phyloP scores from a whole-genome alignment of 2,113 vertebrate genomes.

The Phrynosoma blainvillii region DNA sequence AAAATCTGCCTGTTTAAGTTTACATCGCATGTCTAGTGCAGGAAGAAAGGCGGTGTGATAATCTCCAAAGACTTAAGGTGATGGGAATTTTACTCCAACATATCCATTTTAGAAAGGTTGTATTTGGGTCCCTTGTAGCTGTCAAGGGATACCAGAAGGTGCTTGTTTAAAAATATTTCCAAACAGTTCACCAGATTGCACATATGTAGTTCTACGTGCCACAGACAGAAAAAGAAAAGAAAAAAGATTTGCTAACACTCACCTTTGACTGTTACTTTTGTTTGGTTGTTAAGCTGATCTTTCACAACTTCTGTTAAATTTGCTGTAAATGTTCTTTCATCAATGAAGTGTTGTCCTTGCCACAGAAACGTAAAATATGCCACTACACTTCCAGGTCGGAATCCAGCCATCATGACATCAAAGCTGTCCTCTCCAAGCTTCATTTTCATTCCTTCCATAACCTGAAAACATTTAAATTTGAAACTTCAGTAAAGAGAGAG shows the following conservation, averaged over 20 bases:
- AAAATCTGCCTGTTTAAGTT: too few relatives aligned
- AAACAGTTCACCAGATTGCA: background rate
- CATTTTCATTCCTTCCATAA: slow-evolving; percentile 46
- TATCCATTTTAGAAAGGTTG: background rate
- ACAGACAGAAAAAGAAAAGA: background rate
- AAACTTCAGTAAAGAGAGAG: background rate
- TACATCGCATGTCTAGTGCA: too few relatives aligned
- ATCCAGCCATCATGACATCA: slow-evolving; percentile 31
- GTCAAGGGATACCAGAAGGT: background rate
- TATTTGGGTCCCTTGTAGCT: background rate
- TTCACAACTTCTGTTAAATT: slow-evolving; percentile 26
- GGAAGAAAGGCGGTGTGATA: too few relatives aligned
- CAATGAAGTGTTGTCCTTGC: slow-evolving; percentile 16
- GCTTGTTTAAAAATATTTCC: background rate
- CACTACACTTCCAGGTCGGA: slow-evolving; percentile 54
- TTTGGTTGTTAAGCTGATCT: background rate
- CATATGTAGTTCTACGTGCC: background rate
- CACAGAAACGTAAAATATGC: slow-evolving; percentile 54
- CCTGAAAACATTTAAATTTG: slow-evolving; percentile 57
- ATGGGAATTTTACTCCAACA: background rate
- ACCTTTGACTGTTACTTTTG: slow-evolving; percentile 22
- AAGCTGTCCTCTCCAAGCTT: slow-evolving; percentile 25
- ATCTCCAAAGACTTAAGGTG: background rate
- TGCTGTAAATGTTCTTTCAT: background rate
- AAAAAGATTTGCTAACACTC: slow-evolving; percentile 40